Conservation (phyloP, 2,888 invertebrate species). For the Falcaria lacertinaria region DNA sequence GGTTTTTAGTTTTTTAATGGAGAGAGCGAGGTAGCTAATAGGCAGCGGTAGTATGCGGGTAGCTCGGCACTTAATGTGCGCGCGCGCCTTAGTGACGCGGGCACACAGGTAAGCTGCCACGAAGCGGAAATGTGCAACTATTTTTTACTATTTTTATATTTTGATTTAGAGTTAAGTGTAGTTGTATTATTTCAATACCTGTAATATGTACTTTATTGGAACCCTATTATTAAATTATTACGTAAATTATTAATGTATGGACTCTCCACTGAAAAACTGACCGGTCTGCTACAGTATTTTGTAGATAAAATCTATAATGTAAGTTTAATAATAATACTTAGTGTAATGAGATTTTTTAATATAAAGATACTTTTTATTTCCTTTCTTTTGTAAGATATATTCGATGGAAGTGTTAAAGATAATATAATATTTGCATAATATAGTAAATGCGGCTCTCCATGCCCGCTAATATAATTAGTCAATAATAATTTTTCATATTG, state of each 20-base stretch:
- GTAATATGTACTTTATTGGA: constrained; percentile 67
- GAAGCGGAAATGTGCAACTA: constrained; percentile 70
- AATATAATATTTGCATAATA: constrained; percentile 83
- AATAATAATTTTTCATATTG: constrained; percentile 91
- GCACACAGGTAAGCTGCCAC: constrained; percentile 60
- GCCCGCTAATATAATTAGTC: constrained; percentile 86
- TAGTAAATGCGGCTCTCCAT: constrained; percentile 85
- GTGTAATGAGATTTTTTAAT: constrained; percentile 78
- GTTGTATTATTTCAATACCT: constrained; percentile 73
- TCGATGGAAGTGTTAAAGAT: constrained; percentile 81
- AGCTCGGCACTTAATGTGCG: constrained; percentile 34
- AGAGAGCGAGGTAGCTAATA: constrained; percentile 32
- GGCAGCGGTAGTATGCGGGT: constrained; percentile 36
- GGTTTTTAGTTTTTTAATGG: constrained; percentile 70
- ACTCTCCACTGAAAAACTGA: constrained; percentile 73
- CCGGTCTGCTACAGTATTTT: constrained; percentile 74
- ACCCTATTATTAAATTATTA: constrained; percentile 65
- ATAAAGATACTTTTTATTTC: constrained; percentile 74
- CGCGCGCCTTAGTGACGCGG: neutral
- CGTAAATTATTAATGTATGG: constrained; percentile 51
- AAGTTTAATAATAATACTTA: constrained; percentile 76
- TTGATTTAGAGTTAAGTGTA: constrained; percentile 78
- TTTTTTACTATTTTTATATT: constrained; percentile 80
- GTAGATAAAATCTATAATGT: constrained; percentile 79
- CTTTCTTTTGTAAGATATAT: constrained; percentile 80